phyloP scores from a whole-genome alignment of 2,888 invertebrate species.

The Megalurothrips usitatus region DNA sequence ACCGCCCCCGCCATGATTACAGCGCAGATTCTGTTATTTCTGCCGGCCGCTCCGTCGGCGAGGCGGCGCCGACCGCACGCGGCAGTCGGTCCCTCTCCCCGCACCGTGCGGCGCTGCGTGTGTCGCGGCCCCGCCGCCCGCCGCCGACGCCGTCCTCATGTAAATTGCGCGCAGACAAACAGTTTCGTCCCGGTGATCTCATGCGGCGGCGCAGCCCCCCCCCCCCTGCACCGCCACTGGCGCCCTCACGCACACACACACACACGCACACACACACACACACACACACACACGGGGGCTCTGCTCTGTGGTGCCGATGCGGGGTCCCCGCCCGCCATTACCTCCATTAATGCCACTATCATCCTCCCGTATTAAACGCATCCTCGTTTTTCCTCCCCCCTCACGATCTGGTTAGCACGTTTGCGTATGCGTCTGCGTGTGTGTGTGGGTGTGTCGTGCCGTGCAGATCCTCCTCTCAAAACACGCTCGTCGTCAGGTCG shows the following conservation, averaged over 20 bases:
- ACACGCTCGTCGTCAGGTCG: not conserved
- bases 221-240: not conserved
- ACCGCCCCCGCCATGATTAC: no score
- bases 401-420: slow-evolving; percentile 3
- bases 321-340: not conserved
- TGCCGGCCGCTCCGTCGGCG: not conserved
- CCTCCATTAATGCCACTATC: not conserved
- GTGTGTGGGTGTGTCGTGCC: no score
- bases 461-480: not conserved
- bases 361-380: not conserved
- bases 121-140: no score
- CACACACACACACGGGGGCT: no score
- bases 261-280: not conserved
- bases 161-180: no score
- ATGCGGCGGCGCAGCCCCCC: not conserved
- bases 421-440: not conserved
- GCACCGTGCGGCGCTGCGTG: not conserved
- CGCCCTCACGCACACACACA: not conserved
- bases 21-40: no score
- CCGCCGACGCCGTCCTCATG: no score
- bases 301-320: not conserved
- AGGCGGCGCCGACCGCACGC: not conserved
- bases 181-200: no score
- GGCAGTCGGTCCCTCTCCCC: not conserved
- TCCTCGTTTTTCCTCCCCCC: not conserved